Evolutionary conservation across 1,140 invertebrate genomes (phyloP).

Genomic region (Tetranychus cinnabarinus): DNA sequence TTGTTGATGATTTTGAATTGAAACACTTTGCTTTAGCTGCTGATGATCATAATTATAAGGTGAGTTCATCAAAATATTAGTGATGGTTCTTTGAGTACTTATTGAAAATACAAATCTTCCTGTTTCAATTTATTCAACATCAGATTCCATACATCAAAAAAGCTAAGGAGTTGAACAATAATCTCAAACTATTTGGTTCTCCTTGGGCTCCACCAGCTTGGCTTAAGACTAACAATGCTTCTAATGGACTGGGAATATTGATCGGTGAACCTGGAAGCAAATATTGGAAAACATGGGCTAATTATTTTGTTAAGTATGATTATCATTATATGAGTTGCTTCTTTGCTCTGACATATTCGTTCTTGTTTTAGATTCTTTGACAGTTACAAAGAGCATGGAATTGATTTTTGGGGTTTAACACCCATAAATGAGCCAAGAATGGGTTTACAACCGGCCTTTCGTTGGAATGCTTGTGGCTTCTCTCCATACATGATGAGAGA

Average conservation of each 20-base stretch:
- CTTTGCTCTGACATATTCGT: neutral
- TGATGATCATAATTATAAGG: constrained; percentile 41
- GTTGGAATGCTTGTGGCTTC: constrained; percentile 4
- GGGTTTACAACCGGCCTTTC: constrained; percentile 24
- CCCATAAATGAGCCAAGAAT: constrained; percentile 32
- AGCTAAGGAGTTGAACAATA: constrained; percentile 23
- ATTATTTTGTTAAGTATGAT: constrained; percentile 33
- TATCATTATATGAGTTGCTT: too few relatives aligned
- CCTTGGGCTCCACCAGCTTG: constrained; percentile 67
- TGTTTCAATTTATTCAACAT: too few relatives aligned
- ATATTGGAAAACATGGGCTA: constrained; percentile 31
- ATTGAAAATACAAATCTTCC: too few relatives aligned
- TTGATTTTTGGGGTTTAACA: constrained; percentile 36
- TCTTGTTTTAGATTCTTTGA: constrained; percentile 29
- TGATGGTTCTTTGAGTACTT: too few relatives aligned
- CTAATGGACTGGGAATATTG: neutral
- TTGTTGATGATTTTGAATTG: constrained; percentile 31
- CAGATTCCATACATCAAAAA: constrained; percentile 39
- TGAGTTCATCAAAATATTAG: constrained; percentile 11
- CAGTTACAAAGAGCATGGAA: constrained; percentile 27
- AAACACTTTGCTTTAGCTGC: constrained; percentile 36
- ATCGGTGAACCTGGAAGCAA: neutral
- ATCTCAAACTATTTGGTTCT: constrained; percentile 34
- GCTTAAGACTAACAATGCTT: constrained; percentile 64
- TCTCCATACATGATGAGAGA: constrained; percentile 1